Conservation (phyloP, 2,113 vertebrate genomes). For the Oenanthe melanoleuca region DNA sequence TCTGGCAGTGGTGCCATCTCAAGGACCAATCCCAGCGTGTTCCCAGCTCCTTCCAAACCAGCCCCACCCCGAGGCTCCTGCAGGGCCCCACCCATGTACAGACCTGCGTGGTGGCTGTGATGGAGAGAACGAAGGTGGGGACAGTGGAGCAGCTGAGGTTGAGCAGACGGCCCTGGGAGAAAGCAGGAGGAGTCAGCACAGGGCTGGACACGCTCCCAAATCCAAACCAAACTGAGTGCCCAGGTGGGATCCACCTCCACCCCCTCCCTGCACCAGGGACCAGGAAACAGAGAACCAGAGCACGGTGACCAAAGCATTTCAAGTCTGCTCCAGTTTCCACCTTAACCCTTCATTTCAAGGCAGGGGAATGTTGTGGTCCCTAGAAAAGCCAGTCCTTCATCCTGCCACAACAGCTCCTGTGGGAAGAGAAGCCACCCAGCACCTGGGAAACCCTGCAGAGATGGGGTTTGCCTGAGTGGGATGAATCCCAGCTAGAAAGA, state of each 20-base stretch:
- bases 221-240: fast-evolving
- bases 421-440: neutral
- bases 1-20: neutral
- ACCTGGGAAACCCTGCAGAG: neutral
- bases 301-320: fast-evolving
- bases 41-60: neutral
- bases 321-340: neutral
- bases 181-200: neutral
- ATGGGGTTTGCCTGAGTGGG: neutral
- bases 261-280: neutral
- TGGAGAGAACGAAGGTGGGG: constrained; percentile 96
- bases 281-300: neutral
- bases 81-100: neutral
- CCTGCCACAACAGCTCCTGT: neutral
- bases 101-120: constrained; percentile 98
- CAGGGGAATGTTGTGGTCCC: neutral
- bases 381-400: neutral
- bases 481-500: neutral
- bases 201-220: neutral
- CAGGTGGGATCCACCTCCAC: neutral
- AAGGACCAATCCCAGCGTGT: neutral
- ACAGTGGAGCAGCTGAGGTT: constrained; percentile 98
- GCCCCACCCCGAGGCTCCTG: fast-evolving
- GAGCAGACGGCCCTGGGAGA: constrained; percentile 89
- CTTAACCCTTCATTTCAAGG: neutral